A percentile compares a stretch with the other conserved stretches of the same genome.
Conservation (phyloP, 2,797 vertebrate species). For the Perodicticus potto region DNA sequence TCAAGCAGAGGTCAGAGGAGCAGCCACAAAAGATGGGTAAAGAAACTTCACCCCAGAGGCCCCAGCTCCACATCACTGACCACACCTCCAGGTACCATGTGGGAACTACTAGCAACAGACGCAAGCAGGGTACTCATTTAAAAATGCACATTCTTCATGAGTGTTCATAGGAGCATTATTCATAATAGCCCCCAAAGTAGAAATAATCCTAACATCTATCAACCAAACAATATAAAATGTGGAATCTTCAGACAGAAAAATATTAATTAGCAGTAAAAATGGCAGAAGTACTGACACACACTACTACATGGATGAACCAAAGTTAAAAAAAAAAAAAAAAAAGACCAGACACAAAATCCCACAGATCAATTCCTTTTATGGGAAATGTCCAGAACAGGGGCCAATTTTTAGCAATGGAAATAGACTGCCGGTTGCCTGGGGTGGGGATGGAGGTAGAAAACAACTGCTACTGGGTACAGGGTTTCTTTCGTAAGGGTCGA, state of each 20-base stretch:
- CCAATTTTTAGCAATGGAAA: background rate
- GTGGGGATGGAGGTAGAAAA: rapidly evolving
- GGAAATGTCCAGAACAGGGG: background rate
- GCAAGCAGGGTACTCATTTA: background rate
- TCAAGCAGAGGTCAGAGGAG: background rate
- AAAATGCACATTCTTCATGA: background rate
- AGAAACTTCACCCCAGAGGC: rapidly evolving
- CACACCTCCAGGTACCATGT: background rate
- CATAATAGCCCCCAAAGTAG: background rate
- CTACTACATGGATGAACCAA: background rate
- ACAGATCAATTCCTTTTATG: background rate
- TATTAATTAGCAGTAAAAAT: constrained; percentile 1
- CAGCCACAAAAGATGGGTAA: background rate
- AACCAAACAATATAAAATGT: background rate
- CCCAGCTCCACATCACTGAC: rapidly evolving
- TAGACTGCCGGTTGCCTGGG: background rate
- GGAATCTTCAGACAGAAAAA: background rate
- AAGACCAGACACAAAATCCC: background rate
- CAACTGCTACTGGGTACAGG: background rate
- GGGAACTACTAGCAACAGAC: background rate
- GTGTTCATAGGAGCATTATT: background rate
- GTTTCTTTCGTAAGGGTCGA: background rate
- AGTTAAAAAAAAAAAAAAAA: background rate
- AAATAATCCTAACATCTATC: background rate
- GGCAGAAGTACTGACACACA: background rate